phyloP scores from a whole-genome alignment of 2,797 vertebrate genomes.

The Myiothlypis coronata region DNA sequence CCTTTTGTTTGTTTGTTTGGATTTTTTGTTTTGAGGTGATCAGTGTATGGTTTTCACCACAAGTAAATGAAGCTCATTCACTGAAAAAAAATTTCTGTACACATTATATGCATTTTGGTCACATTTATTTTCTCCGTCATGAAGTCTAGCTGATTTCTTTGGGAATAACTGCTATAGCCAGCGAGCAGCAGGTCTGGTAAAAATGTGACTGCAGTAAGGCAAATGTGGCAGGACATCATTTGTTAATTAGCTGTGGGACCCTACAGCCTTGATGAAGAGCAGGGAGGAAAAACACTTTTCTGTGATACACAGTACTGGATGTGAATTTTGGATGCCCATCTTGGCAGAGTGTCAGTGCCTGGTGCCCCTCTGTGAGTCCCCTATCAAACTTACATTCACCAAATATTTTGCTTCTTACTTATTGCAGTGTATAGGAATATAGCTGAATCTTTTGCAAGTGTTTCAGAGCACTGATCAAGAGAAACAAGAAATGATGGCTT shows the following conservation, averaged over 20 bases:
- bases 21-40: not conserved
- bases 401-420: not conserved
- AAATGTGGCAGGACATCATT: not conserved
- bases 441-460: not conserved
- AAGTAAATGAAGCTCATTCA: not conserved
- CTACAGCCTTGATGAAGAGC: not conserved
- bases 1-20: not conserved
- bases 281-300: not conserved
- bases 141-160: not conserved
- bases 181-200: not conserved
- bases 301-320: not conserved
- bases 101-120: not conserved
- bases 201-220: not conserved
- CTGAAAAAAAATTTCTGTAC: not conserved
- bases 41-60: not conserved
- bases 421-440: not conserved
- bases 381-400: not conserved
- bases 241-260: not conserved
- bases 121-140: not conserved
- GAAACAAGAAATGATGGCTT: not conserved
- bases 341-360: not conserved
- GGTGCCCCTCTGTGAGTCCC: not conserved
- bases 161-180: not conserved
- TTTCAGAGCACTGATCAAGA: not conserved
- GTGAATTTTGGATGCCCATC: fast-evolving